Base-by-base conservation (phyloP, 2,797 vertebrate genomes). In the Gambusia yucatana region DNA sequence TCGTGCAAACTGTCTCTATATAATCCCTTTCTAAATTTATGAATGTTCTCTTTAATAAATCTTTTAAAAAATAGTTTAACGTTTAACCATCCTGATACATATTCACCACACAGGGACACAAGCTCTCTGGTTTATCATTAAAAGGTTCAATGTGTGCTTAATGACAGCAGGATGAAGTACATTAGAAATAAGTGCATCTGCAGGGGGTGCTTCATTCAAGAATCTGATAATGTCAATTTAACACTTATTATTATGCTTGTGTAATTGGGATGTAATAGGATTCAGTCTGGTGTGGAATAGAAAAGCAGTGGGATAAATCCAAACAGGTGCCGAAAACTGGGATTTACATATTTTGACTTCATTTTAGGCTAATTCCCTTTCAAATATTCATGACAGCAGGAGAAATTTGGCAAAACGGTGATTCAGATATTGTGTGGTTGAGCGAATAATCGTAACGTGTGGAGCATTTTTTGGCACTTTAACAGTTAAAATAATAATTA, bases 221-320 rank as follows among this genome's bases (percentile, higher is more conserved):
- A 87, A 91, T 88, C 86, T 87, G 86, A 92, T 92, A 84, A 85
- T 89, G 91, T 90, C 77, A 91, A 93, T 92, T 91, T 91, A 90
- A 91, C 82, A 78, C 79, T 77, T 81, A 80, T 83, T 81, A 93
- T 92, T 91, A 91, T 83, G 87, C 70, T 80, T 79, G 79, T 83
- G 79, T 92, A 91, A 94, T 89, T 90, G 81, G 88, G 80, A 92
- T 86, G 76, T 90, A 91, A 93, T 92, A 78, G 83, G 87, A 89
- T 82, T 91, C 86, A 83, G 75, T 89, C 78, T 86, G 84, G 85
- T 89, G 86, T 83, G 76, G 83, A 91, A 90, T 84, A 46, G 74
- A 84, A 90, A 92, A 88, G 77, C 84, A 91, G 76, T 65, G 43
- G 75, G 82, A 50, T 84, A 86, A 83, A 89, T 83, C 69, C 72